Percentiles rank a stretch among this genome's conserved stretches.
phyloP scores from a whole-genome alignment of 2,113 vertebrate species.

The Cephalophus harveyi region DNA sequence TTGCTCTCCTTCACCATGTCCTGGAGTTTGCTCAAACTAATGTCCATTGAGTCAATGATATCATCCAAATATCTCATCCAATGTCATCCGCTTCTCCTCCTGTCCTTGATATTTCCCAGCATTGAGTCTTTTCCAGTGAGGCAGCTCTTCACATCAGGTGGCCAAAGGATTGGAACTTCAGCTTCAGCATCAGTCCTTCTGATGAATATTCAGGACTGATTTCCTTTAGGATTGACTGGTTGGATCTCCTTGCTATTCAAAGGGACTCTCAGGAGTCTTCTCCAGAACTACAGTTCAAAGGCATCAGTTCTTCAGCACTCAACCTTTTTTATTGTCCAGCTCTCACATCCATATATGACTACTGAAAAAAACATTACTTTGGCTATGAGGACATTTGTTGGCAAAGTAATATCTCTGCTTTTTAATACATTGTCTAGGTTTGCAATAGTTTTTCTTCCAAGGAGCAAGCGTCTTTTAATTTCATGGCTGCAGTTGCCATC shows the following conservation, averaged over 20 bases:
- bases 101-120: background rate
- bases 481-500: background rate
- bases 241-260: background rate
- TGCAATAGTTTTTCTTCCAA: background rate
- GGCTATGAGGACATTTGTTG: background rate
- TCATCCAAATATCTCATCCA: background rate
- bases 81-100: background rate
- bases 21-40: background rate
- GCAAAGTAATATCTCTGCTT: background rate
- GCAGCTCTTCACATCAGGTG: background rate
- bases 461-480: background rate
- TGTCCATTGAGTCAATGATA: background rate
- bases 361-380: background rate
- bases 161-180: background rate
- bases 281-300: background rate
- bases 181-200: background rate
- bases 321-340: background rate
- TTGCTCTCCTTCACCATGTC: background rate
- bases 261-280: background rate
- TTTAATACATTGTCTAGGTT: background rate
- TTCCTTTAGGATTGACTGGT: background rate
- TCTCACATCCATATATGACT: background rate
- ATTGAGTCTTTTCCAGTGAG: background rate
- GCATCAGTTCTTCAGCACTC: background rate
- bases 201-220: background rate